phyloP scores from a whole-genome alignment of 2,797 vertebrate genomes.

The Hafferia zeledoni region DNA sequence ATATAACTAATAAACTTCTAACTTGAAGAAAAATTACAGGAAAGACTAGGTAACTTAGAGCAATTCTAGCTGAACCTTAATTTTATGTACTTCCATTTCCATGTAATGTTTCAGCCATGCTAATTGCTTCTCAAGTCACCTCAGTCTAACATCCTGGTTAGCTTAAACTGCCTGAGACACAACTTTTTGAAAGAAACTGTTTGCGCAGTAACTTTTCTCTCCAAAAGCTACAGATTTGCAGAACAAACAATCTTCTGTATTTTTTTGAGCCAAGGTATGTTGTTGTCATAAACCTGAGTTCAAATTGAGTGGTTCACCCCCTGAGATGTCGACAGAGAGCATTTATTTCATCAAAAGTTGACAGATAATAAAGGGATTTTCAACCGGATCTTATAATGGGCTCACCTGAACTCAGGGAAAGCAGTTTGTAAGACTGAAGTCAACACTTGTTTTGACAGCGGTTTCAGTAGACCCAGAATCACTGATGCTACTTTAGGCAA shows the following conservation, averaged over 20 bases:
- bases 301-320: not conserved
- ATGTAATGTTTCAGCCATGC: not conserved
- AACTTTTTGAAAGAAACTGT: not conserved
- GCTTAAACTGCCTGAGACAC: not conserved
- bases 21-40: not conserved
- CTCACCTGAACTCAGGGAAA: not conserved
- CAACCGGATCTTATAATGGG: rapidly evolving
- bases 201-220: not conserved
- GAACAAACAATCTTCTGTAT: not conserved
- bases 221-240: not conserved
- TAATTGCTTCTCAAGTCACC: not conserved
- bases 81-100: not conserved
- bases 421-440: not conserved
- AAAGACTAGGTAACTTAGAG: not conserved
- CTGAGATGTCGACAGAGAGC: not conserved
- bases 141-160: not conserved
- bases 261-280: not conserved
- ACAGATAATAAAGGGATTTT: not conserved
- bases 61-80: not conserved
- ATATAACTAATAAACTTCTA: not conserved
- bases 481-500: not conserved
- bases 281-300: not conserved
- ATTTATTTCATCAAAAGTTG: not conserved
- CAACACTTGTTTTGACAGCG: not conserved
- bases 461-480: not conserved